A percentile compares a stretch with the other conserved stretches of the same genome.
These are phyloP conservation scores for Drosophila sordidapex DNA, from an alignment of 2,888 invertebrate genomes.

Conservation along the genomic window DNA sequence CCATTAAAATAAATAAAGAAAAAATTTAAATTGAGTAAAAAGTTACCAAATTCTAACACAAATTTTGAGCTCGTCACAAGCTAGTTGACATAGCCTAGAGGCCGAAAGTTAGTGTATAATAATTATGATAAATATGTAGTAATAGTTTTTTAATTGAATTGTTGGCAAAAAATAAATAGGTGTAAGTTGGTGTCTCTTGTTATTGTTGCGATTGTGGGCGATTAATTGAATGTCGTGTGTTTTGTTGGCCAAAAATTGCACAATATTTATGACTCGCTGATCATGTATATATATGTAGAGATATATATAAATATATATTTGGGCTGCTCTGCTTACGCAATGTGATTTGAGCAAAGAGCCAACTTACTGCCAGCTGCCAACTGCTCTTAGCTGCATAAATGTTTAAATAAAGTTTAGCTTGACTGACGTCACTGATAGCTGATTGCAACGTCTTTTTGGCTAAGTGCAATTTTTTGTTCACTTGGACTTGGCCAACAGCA, in stretches of 20 bases:
- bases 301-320: slow-evolving; percentile 1
- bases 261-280: slow-evolving; percentile 52
- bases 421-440: slow-evolving; percentile 71
- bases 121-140: slow-evolving; percentile 52
- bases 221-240: slow-evolving; percentile 73
- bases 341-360: not conserved
- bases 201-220: slow-evolving; percentile 53
- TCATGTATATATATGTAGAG: slow-evolving; percentile 4
- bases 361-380: not conserved
- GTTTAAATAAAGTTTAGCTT: not conserved
- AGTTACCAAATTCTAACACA: not conserved
- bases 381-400: not conserved
- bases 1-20: not conserved
- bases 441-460: slow-evolving; percentile 16
- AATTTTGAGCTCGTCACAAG: not conserved
- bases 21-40: not conserved
- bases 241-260: slow-evolving; percentile 62
- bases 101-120: slow-evolving; percentile 24
- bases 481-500: slow-evolving; percentile 79
- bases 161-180: slow-evolving; percentile 62
- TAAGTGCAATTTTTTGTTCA: slow-evolving; percentile 57
- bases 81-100: not conserved
- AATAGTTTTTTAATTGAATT: slow-evolving; percentile 79
- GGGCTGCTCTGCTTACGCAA: slow-evolving; percentile 74
- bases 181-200: slow-evolving; percentile 27